Evolutionary conservation across 2,113 vertebrate genomes (phyloP).

Genomic region (Tenrec ecaudatus): DNA sequence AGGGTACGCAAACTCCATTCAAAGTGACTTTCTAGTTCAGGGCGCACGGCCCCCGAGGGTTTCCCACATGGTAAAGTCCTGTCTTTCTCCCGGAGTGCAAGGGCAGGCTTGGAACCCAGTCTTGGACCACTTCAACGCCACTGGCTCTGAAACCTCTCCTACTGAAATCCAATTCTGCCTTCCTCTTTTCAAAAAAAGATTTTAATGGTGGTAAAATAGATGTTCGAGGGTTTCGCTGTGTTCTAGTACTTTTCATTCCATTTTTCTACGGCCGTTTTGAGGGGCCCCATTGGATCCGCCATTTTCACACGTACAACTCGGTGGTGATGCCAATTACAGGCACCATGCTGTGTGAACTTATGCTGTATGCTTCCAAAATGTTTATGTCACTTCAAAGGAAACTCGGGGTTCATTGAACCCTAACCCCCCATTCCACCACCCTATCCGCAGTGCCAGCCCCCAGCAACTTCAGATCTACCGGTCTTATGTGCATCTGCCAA

Average conservation of each 20-base stretch:
- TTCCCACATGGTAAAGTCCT: too few relatives aligned
- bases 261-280: too few relatives aligned
- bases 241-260: too few relatives aligned
- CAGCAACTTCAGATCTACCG: too few relatives aligned
- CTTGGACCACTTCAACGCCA: neutral
- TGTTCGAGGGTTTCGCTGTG: too few relatives aligned
- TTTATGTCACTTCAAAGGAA: neutral
- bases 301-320: neutral
- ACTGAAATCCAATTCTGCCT: neutral
- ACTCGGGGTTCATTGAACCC: neutral
- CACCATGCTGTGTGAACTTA: too few relatives aligned
- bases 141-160: neutral
- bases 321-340: neutral
- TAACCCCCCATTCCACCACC: neutral
- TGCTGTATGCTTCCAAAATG: neutral
- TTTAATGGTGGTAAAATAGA: neutral
- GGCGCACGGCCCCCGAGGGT: too few relatives aligned
- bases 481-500: neutral
- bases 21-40: too few relatives aligned
- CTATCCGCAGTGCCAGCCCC: too few relatives aligned
- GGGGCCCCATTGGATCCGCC: neutral
- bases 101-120: too few relatives aligned
- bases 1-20: too few relatives aligned
- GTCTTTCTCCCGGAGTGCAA: too few relatives aligned
- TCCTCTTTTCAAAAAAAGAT: neutral